Evolutionary conservation across 1,140 invertebrate species (phyloP), one percentile per base, ranked within the genome.

Genomic region (Dendroctonus ponderosae): DNA sequence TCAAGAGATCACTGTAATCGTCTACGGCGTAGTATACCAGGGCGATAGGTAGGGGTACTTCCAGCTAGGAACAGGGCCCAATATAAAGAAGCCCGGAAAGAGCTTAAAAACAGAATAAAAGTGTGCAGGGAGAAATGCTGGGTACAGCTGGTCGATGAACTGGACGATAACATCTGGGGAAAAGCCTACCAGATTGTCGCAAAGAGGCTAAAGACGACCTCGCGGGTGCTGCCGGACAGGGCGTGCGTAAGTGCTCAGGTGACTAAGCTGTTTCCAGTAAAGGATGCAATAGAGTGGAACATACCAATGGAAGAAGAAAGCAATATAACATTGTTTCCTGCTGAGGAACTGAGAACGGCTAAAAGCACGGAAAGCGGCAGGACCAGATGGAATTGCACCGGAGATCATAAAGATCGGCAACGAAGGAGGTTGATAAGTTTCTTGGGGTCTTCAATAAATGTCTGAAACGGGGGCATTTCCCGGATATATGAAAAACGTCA

Each of bases 371-470:
- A 74, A 71, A 44, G 67, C 71, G 1, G 71, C 74, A 9, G 72
- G 72, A 7, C 74, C 69, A 3, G 74, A 72, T 50, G 57, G 63
- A 0, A 59, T 74, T n/a, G 68, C 69, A n/a, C n/a, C 43, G 11
- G 68, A 71, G 37, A 64, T 73, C 0, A 26, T 74, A 0, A 72
- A 69, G 40, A 38, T 40, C 51, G 7, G 53, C 46, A 9, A 15
- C 44, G 7, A 37, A 38, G 15, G 15, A 38, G 7, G 14, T 37
- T 7, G 66, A 70, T 8, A 14, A 11, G 5, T 15, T 67, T 2
- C 9, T 39, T 38, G 52, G 12, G 39, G n/a, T 57, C 5, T 59
- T 59, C 46, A 67, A 67, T 12, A 11, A 41, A 7, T 49, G 39
- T 39, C 49, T 71, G 6, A 53, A 6, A 26, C 52, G 14, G 26